Conservation (phyloP, 2,797 vertebrate genomes). For the Artibeus jamaicensis region DNA sequence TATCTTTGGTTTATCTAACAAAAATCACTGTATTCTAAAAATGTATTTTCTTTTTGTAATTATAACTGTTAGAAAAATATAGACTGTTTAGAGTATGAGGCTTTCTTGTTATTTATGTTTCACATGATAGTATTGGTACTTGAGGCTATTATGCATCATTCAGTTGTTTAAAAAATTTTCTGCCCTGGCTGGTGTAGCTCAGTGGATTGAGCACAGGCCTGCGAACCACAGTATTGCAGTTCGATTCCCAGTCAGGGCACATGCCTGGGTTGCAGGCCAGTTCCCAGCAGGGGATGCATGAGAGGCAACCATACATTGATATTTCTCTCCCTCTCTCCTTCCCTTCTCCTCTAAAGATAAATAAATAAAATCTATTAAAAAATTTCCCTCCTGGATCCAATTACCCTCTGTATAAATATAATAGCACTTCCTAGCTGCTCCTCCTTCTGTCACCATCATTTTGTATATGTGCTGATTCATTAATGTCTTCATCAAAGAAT, state of each 20-base stretch:
- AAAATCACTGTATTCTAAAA: neutral
- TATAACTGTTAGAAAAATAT: neutral
- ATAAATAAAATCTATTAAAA: too few relatives aligned
- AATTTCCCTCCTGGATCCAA: neutral
- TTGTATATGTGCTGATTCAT: neutral
- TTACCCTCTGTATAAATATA: neutral
- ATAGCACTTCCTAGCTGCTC: neutral
- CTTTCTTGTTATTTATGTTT: neutral
- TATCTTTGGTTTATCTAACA: slow-evolving; percentile 19
- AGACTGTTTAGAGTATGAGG: neutral
- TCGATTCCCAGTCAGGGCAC: too few relatives aligned
- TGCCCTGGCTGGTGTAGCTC: too few relatives aligned
- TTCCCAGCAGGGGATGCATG: too few relatives aligned
- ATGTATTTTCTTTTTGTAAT: neutral
- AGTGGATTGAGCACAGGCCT: too few relatives aligned
- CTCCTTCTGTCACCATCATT: neutral
- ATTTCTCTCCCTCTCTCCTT: too few relatives aligned
- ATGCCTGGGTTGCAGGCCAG: too few relatives aligned
- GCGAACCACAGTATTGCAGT: too few relatives aligned
- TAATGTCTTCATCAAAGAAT: neutral
- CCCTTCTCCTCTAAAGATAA: too few relatives aligned
- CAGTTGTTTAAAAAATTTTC: neutral
- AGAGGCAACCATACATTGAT: too few relatives aligned
- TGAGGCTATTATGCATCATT: neutral
- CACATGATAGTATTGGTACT: neutral